phyloP scores from a whole-genome alignment of 2,113 vertebrate genomes.

The Leucosticte australis region DNA sequence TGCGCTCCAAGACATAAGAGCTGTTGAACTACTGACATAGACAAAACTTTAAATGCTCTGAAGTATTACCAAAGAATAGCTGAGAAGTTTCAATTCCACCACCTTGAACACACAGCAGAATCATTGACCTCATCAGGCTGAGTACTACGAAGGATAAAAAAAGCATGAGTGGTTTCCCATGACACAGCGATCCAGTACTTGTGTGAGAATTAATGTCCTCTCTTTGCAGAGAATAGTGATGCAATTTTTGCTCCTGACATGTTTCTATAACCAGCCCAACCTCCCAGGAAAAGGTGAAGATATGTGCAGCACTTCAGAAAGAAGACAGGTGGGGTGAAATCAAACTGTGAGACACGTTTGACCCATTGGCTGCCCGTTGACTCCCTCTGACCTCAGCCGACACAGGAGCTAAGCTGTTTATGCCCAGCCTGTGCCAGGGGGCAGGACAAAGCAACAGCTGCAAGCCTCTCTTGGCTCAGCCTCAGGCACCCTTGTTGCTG shows the following conservation, averaged over 20 bases:
- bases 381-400: not conserved
- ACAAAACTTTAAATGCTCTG: not conserved
- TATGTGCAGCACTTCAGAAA: not conserved
- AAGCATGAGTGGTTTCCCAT: not conserved
- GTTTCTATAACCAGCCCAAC: not conserved
- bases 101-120: not conserved
- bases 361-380: not conserved
- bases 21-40: not conserved
- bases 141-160: not conserved
- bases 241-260: not conserved
- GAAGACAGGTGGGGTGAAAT: not conserved
- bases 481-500: not conserved
- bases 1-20: not conserved
- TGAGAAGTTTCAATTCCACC: not conserved
- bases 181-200: not conserved
- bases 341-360: not conserved
- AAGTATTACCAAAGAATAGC: not conserved
- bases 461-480: not conserved
- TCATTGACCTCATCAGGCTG: not conserved
- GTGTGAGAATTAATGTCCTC: not conserved
- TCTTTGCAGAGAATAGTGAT: not conserved
- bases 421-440: not conserved
- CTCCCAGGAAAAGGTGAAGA: not conserved
- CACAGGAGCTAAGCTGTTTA: fast-evolving
- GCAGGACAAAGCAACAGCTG: not conserved